Conservation (phyloP, 2,797 vertebrate genomes). For the Sarcoramphus papa region DNA sequence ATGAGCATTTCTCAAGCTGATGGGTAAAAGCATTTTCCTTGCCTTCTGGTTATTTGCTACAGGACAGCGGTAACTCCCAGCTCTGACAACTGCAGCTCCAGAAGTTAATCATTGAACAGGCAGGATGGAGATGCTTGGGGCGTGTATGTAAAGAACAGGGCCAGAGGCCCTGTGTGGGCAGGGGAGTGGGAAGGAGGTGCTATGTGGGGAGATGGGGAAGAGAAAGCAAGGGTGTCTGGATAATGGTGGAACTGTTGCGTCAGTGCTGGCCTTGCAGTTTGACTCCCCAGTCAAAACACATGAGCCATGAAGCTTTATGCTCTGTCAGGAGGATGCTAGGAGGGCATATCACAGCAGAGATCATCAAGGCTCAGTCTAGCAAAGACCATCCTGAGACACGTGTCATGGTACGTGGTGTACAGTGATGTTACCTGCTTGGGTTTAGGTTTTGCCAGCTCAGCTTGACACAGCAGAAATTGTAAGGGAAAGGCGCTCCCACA, state of each 20-base stretch:
- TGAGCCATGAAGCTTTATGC: conserved; percentile 27
- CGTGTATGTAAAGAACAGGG: background rate
- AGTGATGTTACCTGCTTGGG: background rate
- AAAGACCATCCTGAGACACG: background rate
- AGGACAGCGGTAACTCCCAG: background rate
- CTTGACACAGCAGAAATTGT: background rate
- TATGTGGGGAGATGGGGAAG: background rate
- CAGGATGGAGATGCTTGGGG: background rate
- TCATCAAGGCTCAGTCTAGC: background rate
- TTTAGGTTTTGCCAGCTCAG: background rate
- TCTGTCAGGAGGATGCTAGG: background rate
- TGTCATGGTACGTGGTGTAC: background rate
- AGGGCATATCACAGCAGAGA: background rate
- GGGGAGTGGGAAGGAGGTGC: background rate
- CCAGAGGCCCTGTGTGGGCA: background rate
- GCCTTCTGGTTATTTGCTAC: background rate
- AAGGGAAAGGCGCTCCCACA: background rate
- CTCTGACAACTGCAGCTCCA: background rate
- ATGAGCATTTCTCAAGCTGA: background rate
- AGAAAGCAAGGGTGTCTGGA: background rate
- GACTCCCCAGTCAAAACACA: conserved; percentile 50
- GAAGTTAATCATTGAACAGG: conserved; percentile 18
- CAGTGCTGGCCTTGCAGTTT: conserved; percentile 60
- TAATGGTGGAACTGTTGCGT: background rate
- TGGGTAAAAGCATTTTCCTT: background rate